phyloP scores from a whole-genome alignment of 1,140 invertebrate genomes.

The Campoletis sonorensis region DNA sequence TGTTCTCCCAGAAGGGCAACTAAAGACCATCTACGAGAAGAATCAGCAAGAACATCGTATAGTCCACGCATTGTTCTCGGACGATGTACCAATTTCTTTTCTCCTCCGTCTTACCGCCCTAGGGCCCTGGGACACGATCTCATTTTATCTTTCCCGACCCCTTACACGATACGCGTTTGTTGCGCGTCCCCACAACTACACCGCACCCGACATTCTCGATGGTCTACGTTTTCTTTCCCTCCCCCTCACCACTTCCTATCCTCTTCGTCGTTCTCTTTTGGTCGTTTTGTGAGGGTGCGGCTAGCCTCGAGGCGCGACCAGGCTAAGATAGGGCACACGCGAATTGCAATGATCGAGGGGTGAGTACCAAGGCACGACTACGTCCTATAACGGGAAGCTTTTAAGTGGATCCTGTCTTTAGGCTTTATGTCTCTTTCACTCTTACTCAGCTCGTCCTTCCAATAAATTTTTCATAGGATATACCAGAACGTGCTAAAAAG shows the following conservation, averaged over 20 bases:
- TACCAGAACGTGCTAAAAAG: background rate
- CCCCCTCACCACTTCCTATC: background rate
- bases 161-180: slow-evolving; percentile 74
- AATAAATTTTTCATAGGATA: slow-evolving; percentile 28
- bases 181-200: slow-evolving; percentile 45
- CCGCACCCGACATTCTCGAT: slow-evolving; percentile 41
- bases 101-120: slow-evolving; percentile 52
- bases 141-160: slow-evolving; percentile 70
- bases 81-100: slow-evolving; percentile 73
- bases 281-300: slow-evolving; percentile 47
- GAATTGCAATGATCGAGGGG: slow-evolving; percentile 52
- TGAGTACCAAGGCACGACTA: slow-evolving; percentile 42
- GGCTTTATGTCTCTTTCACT: slow-evolving; percentile 27
- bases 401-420: slow-evolving; percentile 58
- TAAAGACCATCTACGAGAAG: slow-evolving; percentile 11
- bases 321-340: slow-evolving; percentile 65
- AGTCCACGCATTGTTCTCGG: slow-evolving; percentile 61
- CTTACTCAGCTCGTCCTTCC: slow-evolving; percentile 30
- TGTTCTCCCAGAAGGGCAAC: slow-evolving; percentile 18
- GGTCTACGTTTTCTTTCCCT: slow-evolving; percentile 10
- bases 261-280: slow-evolving; percentile 23
- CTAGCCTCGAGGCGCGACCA: slow-evolving; percentile 57
- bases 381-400: slow-evolving; percentile 49
- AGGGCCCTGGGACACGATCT: slow-evolving; percentile 69
- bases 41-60: slow-evolving; percentile 7